Evolutionary conservation across 2,888 invertebrate species (phyloP), one percentile per base, ranked within the genome.

Genomic region (Sinhomidia bicolor): DNA sequence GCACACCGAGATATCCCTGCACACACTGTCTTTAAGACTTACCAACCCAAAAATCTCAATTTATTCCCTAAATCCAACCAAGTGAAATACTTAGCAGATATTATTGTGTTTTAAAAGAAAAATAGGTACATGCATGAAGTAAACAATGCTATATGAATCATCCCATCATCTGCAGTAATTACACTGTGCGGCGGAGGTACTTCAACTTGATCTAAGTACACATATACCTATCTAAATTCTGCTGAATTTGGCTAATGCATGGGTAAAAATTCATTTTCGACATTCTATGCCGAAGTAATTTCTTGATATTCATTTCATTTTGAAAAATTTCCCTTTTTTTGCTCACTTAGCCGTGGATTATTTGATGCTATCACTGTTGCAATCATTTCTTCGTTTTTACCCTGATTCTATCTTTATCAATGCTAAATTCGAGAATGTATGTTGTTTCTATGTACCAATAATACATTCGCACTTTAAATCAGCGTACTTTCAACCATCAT

Each of bases 21-120:
- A n/a, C n/a, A n/a, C n/a, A 57, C 4, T 82, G n/a, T 36, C n/a
- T 71, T 84, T 10, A 71, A 74, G 57, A 14, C 44, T 20, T 51
- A 51, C 78, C 62, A 51, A 91, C 92, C 92, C 91, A 90, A 91
- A 78, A 91, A 91, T 91, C 91, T 90, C 90, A 92, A 89, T 91
- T 90, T 84, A 76, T 79, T 86, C 81, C 44, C 4, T 20, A 81
- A 80, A 29, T 78, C 76, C 20, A 78, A 36, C 78, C 57, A 47
- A 32, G 54, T 78, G 57, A 54, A 57, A 78, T 57, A 78, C 78
- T 78, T 76, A 74, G 20, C 44, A 74, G 74, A 41, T 44, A 74
- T 7, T n/a, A 26, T 62, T 10, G 14, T 68, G n/a, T 26, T 47
- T 41, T 14, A 26, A 76, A 76, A 51, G 12, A 17, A 44, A 29